Percentiles rank a stretch among this genome's conserved stretches.
Evolutionary conservation across 2,888 invertebrate genomes (phyloP).

Genomic region (Pseudococcus longispinus): DNA sequence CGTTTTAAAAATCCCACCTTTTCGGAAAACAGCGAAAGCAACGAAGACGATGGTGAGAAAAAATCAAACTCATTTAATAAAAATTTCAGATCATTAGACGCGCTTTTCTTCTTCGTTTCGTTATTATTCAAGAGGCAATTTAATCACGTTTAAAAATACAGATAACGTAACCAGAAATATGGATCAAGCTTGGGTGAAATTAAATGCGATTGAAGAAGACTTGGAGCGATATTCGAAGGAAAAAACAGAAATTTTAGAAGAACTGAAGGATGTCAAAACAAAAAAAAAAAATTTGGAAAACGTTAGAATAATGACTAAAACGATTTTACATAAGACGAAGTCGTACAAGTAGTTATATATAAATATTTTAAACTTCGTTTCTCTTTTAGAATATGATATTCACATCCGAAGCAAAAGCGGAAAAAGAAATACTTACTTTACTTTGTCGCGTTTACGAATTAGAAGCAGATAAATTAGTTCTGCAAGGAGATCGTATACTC

Average conservation of each 20-base stretch:
- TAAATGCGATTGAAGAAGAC: constrained; percentile 84
- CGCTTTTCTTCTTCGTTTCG: too few relatives aligned
- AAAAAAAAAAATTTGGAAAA: constrained; percentile 83
- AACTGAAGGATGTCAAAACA: constrained; percentile 79
- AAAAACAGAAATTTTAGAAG: constrained; percentile 78
- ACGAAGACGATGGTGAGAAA: neutral
- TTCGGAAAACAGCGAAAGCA: constrained; percentile 1
- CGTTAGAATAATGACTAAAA: constrained; percentile 66
- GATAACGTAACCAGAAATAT: constrained; percentile 64
- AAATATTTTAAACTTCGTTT: neutral
- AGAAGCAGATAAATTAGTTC: constrained; percentile 91
- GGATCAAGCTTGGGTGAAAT: constrained; percentile 83
- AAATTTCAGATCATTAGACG: too few relatives aligned
- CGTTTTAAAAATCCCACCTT: constrained; percentile 64
- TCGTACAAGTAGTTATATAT: neutral
- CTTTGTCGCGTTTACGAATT: constrained; percentile 91
- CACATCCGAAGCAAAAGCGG: constrained; percentile 77
- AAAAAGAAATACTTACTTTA: constrained; percentile 84
- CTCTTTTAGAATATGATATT: constrained; percentile 6
- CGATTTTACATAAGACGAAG: neutral
- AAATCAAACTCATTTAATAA: too few relatives aligned
- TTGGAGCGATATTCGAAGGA: constrained; percentile 81
- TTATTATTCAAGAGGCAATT: neutral
- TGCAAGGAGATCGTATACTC: constrained; percentile 85
- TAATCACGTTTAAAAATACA: neutral